These are phyloP conservation scores for Pristionchus arcanus DNA, from an alignment of 2,888 invertebrate genomes.

Conservation along the genomic window DNA sequence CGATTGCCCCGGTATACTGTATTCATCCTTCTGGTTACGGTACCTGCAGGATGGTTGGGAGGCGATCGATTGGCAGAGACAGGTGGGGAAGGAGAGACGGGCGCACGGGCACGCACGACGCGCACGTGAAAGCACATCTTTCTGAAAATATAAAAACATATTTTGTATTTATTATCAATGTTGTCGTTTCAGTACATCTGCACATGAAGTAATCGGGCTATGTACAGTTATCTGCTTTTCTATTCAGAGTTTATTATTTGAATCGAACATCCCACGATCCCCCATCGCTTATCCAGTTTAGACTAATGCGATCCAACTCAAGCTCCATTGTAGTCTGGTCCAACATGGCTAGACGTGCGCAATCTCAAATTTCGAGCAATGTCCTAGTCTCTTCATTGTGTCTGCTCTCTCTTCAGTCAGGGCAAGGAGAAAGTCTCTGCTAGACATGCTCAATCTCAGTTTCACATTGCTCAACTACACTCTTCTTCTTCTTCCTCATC, in stretches of 20 bases:
- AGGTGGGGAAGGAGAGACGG: constrained; percentile 40
- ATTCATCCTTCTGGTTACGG: background rate
- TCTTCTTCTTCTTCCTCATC: background rate
- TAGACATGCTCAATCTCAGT: background rate
- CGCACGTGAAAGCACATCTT: constrained; percentile 42
- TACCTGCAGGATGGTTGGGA: constrained; percentile 48
- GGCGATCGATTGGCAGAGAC: constrained; percentile 51
- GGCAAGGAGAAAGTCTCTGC: background rate
- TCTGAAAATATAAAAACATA: background rate
- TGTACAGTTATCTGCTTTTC: too few species aligned
- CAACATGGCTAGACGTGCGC: too few species aligned
- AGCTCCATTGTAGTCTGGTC: too few species aligned
- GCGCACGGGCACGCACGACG: constrained; percentile 50
- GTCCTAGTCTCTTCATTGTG: too few species aligned
- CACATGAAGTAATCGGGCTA: too few species aligned
- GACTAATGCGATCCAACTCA: too few species aligned
- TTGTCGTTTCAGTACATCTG: too few species aligned
- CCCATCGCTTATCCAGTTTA: too few species aligned
- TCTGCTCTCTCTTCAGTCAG: background rate
- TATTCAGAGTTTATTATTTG: too few species aligned
- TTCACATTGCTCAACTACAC: background rate
- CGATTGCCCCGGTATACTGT: background rate
- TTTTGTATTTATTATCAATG: background rate
- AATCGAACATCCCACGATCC: too few species aligned
- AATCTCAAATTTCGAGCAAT: too few species aligned